A percentile compares a stretch with the other conserved stretches of the same genome.
Conservation (phyloP, 1,140 invertebrate genomes). For the Diorhabda sublineata region DNA sequence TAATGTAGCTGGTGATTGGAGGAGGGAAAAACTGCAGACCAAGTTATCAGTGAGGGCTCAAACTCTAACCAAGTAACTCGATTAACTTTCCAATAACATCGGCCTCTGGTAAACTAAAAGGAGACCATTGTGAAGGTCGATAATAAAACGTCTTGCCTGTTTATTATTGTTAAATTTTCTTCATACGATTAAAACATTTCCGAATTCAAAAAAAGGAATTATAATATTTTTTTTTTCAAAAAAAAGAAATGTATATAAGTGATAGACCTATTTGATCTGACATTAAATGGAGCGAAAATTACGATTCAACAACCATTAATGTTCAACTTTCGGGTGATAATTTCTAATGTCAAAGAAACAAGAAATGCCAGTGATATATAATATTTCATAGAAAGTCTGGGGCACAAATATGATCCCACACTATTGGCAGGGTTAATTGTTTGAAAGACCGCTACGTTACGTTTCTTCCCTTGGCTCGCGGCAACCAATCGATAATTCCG, state of each 20-base stretch:
- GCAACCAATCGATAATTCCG: constrained; percentile 39
- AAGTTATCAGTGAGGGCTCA: too few relatives aligned
- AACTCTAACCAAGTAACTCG: too few relatives aligned
- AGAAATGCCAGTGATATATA: constrained; percentile 22
- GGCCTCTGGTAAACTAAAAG: too few relatives aligned
- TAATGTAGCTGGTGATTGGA: too few relatives aligned
- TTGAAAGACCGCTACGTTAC: constrained; percentile 29
- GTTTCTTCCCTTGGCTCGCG: background rate
- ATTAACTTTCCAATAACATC: too few relatives aligned
- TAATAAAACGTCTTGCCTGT: too few relatives aligned
- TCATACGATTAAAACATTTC: too few relatives aligned
- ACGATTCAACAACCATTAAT: constrained; percentile 18
- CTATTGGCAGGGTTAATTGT: constrained; percentile 40
- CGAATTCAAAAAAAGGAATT: too few relatives aligned
- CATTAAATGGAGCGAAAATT: constrained; percentile 15
- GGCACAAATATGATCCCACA: constrained; percentile 33
- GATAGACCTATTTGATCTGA: constrained; percentile 5
- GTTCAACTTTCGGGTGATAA: constrained; percentile 15
- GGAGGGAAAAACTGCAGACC: too few relatives aligned
- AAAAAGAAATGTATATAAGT: background rate
- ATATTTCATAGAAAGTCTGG: constrained; percentile 26
- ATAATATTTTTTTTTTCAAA: too few relatives aligned
- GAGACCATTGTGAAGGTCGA: too few relatives aligned
- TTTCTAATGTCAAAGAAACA: constrained; percentile 21
- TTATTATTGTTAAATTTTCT: too few relatives aligned